A percentile compares a stretch with the other conserved stretches of the same genome.
These are phyloP conservation scores for Ursus arctos DNA, from an alignment of 2,113 vertebrate species.

Conservation along the genomic window DNA sequence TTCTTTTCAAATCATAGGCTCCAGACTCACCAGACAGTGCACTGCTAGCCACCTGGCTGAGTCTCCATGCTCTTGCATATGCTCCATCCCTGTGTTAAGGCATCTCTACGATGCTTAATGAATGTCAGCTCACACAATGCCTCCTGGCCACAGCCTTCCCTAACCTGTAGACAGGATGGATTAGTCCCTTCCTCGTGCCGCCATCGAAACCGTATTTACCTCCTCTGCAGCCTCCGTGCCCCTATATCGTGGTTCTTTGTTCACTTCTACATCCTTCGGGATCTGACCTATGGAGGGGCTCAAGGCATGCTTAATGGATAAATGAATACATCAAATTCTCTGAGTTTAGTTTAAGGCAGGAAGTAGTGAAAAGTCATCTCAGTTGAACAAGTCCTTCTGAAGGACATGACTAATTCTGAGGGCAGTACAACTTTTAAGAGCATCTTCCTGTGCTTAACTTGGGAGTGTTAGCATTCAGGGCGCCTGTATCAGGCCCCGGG, in stretches of 20 bases:
- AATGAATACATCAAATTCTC: neutral
- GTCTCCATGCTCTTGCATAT: fast-evolving
- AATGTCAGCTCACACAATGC: neutral
- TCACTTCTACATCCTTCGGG: neutral
- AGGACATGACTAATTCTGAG: constrained; percentile 76
- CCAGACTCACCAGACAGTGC: neutral
- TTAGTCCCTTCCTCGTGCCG: neutral
- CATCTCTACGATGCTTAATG: fast-evolving
- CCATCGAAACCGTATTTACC: neutral
- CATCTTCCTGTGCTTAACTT: constrained; percentile 69
- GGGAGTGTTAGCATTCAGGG: constrained; percentile 70
- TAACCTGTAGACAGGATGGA: neutral
- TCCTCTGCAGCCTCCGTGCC: neutral
- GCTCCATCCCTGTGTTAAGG: neutral
- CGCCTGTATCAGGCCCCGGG: constrained; percentile 70
- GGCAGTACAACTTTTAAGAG: constrained; percentile 68
- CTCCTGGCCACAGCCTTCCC: neutral
- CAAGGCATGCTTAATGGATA: neutral
- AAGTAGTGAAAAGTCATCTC: constrained; percentile 24
- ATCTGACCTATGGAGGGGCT: neutral
- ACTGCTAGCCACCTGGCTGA: neutral
- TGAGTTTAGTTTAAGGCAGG: neutral
- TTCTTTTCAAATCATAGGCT: neutral
- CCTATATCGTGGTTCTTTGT: neutral
- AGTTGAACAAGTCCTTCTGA: constrained; percentile 78